Conservation (phyloP, 1,140 invertebrate genomes). For the Liolophura sinensis region DNA sequence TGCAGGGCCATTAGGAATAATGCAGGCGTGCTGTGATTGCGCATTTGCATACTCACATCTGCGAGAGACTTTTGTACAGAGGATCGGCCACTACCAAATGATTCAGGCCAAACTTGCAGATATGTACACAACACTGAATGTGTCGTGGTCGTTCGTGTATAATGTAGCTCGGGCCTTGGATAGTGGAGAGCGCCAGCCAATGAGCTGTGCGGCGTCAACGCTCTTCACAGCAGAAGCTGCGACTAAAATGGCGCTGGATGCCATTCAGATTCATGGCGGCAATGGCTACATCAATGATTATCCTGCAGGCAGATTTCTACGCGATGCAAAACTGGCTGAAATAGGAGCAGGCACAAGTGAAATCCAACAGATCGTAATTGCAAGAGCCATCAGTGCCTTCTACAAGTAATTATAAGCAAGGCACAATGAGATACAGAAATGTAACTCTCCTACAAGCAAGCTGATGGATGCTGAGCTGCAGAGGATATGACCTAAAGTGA, state of each 20-base stretch:
- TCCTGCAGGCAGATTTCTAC: conserved; percentile 84
- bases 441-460: no score
- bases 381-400: conserved; percentile 59
- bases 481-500: no score
- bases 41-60: conserved; percentile 95
- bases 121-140: conserved; percentile 92
- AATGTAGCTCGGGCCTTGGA: conserved; percentile 85
- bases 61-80: conserved; percentile 86
- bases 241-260: conserved; percentile 83
- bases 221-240: conserved; percentile 85
- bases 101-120: conserved; percentile 91
- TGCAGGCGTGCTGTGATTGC: conserved; percentile 93
- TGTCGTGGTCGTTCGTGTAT: conserved; percentile 89
- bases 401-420: no score
- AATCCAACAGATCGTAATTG: conserved; percentile 87
- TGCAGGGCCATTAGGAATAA: conserved; percentile 85
- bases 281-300: conserved; percentile 99
- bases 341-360: conserved; percentile 97
- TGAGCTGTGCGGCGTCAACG: conserved; percentile 90
- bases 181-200: conserved; percentile 72
- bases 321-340: conserved; percentile 97
- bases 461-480: no score
- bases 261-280: conserved; percentile 93
- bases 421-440: no score
- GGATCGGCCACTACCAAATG: conserved; percentile 81